phyloP scores from a whole-genome alignment of 1,140 invertebrate species.

The Yoshiicerus persimilis region DNA sequence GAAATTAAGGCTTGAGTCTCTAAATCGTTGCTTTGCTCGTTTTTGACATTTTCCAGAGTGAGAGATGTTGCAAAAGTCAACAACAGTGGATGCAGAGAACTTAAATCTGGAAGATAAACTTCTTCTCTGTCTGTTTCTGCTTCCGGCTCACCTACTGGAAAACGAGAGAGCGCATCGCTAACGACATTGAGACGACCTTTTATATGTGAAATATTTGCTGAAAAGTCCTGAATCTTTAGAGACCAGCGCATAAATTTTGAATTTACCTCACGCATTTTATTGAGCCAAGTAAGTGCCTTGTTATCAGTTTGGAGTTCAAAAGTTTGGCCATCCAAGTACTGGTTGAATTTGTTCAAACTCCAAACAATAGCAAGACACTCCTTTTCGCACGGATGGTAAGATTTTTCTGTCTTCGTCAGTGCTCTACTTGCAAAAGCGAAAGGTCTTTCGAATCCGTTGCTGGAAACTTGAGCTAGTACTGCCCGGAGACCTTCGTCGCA shows the following conservation, averaged over 20 bases:
- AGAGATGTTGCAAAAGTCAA: not conserved
- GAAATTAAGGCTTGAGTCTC: not conserved
- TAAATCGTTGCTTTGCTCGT: not conserved
- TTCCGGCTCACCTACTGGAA: not conserved
- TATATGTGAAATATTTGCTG: not conserved
- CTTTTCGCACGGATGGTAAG: not conserved
- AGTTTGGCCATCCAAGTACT: not conserved
- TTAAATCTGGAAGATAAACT: not conserved
- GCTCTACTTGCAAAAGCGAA: not conserved
- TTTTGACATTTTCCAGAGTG: not conserved
- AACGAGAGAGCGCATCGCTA: not conserved
- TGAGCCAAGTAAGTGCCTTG: not conserved
- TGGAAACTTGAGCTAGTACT: not conserved
- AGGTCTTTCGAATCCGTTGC: not conserved
- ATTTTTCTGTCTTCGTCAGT: not conserved
- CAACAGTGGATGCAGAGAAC: too few relatives aligned
- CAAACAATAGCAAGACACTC: not conserved
- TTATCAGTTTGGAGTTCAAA: not conserved
- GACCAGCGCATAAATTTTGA: not conserved
- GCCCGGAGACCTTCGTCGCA: not conserved
- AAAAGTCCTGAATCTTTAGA: not conserved
- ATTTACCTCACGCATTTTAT: not conserved
- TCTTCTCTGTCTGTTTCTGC: not conserved
- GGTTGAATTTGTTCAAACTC: not conserved
- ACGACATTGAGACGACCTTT: constrained; percentile 34